Evolutionary conservation across 2,888 invertebrate genomes (phyloP), one percentile per base, ranked within the genome.

Genomic region (Melangyna quadrimaculata): DNA sequence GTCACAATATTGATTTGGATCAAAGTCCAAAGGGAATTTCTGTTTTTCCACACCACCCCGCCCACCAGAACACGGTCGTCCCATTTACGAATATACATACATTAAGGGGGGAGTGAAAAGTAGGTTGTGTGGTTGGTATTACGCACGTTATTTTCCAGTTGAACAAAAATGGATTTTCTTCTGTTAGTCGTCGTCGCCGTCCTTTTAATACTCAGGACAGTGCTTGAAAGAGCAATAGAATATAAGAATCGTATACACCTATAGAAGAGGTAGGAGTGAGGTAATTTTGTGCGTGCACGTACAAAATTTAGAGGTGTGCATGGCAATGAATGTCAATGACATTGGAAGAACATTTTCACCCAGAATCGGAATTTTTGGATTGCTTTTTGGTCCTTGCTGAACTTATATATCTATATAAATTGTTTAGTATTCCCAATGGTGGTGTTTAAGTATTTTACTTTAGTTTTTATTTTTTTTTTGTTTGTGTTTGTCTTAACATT

Each of bases 1-100:
- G 57, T 73, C 77, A 81, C 81, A 86, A n/a, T 81, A 86, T 81
- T 86, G 86, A 86, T 86, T 86, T 81, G 81, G 81, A 86, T 86
- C 81, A 86, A 78, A 81, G 77, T 73, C 81, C 81, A 73, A 73
- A 78, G 80, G 86, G 81, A 86, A 81, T 81, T 86, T 81, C 63
- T 79, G 59, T 40, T 40, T 43, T 6, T n/a, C 63, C 43, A 27
- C 19, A n/a, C n/a, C n/a, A n/a, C 37, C 59, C 27, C 6, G 10
- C n/a, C n/a, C n/a, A n/a, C n/a, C n/a, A n/a, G 43, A 40, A 27
- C 9, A 14, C 10, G 27, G 22, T 63, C 27, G 27, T 43, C 10
- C 63, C 63, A 43, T 63, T 63, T 43, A 43, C n/a, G n/a, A n/a
- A n/a, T 63, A 6, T 29, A 17, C 27, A 14, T 9, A n/a, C 27